Evolutionary conservation across 2,888 invertebrate species (phyloP).

Genomic region (Thymelicus sylvestris): DNA sequence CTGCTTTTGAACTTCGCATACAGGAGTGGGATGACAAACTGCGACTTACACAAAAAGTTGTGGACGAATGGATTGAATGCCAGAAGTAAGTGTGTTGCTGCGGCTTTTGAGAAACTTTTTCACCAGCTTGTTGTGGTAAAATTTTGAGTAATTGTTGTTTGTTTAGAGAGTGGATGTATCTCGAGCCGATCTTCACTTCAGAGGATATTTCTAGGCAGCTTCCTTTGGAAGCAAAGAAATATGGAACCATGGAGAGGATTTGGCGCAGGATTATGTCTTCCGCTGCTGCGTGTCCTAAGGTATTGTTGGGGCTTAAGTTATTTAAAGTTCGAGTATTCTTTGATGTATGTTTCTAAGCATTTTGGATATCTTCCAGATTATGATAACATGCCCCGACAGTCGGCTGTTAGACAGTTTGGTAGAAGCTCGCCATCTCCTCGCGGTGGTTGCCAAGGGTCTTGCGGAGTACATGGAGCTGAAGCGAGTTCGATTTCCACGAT

Average conservation of each 20-base stretch:
- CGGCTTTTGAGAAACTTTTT: neutral
- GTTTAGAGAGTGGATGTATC: constrained; percentile 90
- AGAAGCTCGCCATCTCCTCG: constrained; percentile 88
- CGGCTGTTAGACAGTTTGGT: constrained; percentile 88
- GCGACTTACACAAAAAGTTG: constrained; percentile 85
- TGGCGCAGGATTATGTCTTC: constrained; percentile 92
- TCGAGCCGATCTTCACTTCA: constrained; percentile 93
- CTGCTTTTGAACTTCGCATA: constrained; percentile 89
- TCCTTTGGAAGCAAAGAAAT: constrained; percentile 91
- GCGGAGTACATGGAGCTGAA: constrained; percentile 92
- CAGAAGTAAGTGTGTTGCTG: constrained; percentile 82
- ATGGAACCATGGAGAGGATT: constrained; percentile 90
- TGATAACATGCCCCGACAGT: constrained; percentile 86
- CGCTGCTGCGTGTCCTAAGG: constrained; percentile 88
- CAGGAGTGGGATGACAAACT: constrained; percentile 90
- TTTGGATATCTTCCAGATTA: constrained; percentile 75
- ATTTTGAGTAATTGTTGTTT: neutral
- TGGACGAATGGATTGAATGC: constrained; percentile 89
- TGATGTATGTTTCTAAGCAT: neutral
- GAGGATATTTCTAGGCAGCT: constrained; percentile 92
- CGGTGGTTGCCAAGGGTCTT: constrained; percentile 90
- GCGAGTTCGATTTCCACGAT: constrained; percentile 88
- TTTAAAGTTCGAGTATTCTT: neutral
- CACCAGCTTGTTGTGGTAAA: neutral
- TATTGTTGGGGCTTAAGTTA: constrained; percentile 49